Evolutionary conservation across 30 jellyfish, hydroid and myxozoan species (phyloP), one percentile per base, ranked within the genome.

Genomic region (Turritopsis rubra): DNA sequence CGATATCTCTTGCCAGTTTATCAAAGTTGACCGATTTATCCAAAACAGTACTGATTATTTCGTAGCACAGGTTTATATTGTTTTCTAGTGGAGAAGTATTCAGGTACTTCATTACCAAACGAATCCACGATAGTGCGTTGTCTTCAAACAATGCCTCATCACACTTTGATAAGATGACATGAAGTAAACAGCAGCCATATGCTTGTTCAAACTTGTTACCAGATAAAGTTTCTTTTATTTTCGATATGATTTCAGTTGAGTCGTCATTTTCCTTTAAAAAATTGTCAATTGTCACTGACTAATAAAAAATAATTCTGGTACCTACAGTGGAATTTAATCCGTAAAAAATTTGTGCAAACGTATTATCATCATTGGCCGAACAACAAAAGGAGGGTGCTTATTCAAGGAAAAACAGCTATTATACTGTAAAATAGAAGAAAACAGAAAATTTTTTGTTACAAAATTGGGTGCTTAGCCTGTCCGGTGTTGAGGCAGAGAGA

Each of bases 1-100:
- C 85, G 29, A 77, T 24, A 53, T 77, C 85, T 77, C 85, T 77
- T 1, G 70, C 28, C 53, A 77, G 71, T 28, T 77, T 77, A 77
- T 77, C 85, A 77, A 28, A 77, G 28, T 20, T 30, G 53, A 29
- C 72, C 18, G 85, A 77, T 25, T 60, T 77, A 26, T 0, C 53
- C 30, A 77, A 18, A 0, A 77, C 19, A 1, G 41, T 7, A 30
- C 16, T 21, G 28, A 77, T 19, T 28, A 28, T 77, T 19, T 29
- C 21, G 0, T 26, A 77, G 29, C 85, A 77, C 7, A 77, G 16
- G 30, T 52, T 77, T 24, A 77, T 19, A 29, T 26, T 30, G 29
- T 18, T 77, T 5, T 77, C 72, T 13, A 25, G 52, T 13, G 85
- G 85, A 20, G 29, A 17, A 29, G 72, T 77, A 28, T 29, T 77